phyloP scores from a whole-genome alignment of 2,888 invertebrate species.

The Hydriomena furcata region DNA sequence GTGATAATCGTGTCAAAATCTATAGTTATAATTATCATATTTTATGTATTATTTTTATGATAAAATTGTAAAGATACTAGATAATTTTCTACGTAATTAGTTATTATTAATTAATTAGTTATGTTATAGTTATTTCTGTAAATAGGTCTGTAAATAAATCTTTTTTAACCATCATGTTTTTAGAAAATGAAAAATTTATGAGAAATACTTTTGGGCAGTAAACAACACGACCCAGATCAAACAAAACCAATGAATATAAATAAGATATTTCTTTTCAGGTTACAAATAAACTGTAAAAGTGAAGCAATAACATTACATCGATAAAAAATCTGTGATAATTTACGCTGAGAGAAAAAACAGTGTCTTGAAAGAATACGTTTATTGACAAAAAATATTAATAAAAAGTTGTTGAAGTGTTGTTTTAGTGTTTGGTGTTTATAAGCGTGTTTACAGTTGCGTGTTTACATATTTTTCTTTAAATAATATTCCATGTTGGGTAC shows the following conservation, averaged over 20 bases:
- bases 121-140: too few species aligned
- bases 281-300: slow-evolving; percentile 38
- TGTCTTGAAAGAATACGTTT: slow-evolving; percentile 34
- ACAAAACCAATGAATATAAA: slow-evolving; percentile 3
- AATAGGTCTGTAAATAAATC: too few species aligned
- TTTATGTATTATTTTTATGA: too few species aligned
- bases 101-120: too few species aligned
- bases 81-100: too few species aligned
- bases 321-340: slow-evolving; percentile 64
- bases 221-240: slow-evolving; percentile 1
- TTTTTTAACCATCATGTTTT: too few species aligned
- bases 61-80: too few species aligned
- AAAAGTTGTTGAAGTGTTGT: slow-evolving; percentile 14
- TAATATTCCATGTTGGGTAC: slow-evolving; percentile 74
- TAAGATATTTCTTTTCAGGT: slow-evolving; percentile 46
- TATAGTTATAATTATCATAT: too few species aligned
- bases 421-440: slow-evolving; percentile 34
- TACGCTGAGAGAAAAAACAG: slow-evolving; percentile 47
- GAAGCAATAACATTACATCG: slow-evolving; percentile 53
- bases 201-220: slow-evolving; percentile 35
- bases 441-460: slow-evolving; percentile 74
- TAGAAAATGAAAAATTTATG: too few species aligned
- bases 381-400: slow-evolving; percentile 17
- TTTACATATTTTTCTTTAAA: slow-evolving; percentile 46
- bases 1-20: too few species aligned